Conservation (phyloP, 2,888 invertebrate genomes). For the Xestia ashworthii region DNA sequence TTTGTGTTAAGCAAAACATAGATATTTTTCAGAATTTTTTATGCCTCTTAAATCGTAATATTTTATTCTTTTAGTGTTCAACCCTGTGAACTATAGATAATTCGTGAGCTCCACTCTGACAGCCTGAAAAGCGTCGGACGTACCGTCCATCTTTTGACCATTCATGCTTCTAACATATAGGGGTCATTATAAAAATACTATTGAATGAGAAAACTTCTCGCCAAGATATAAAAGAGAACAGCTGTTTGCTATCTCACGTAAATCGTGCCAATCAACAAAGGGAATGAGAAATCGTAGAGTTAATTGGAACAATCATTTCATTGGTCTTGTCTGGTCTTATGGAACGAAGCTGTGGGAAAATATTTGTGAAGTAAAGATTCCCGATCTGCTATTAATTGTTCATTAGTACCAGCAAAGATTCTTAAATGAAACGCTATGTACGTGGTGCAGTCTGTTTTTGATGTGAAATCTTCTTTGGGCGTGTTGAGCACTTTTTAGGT, state of each 20-base stretch:
- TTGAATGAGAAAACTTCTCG: slow-evolving; percentile 25
- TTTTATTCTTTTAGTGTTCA: neutral
- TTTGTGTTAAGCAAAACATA: neutral
- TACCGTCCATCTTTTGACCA: neutral
- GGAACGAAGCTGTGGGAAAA: neutral
- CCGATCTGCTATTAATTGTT: slow-evolving; percentile 5
- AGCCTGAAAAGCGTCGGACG: neutral
- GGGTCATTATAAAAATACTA: slow-evolving; percentile 33
- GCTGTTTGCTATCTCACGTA: slow-evolving; percentile 42
- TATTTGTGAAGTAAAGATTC: slow-evolving; percentile 5
- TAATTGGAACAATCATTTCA: slow-evolving; percentile 49
- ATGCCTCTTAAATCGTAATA: neutral
- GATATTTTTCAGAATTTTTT: neutral
- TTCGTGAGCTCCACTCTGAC: neutral
- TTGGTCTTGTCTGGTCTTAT: slow-evolving; percentile 30
- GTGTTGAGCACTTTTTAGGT: too few species aligned
- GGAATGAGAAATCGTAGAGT: slow-evolving; percentile 45
- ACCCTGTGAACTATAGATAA: neutral
- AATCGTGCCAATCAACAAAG: slow-evolving; percentile 52
- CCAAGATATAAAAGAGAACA: slow-evolving; percentile 35
- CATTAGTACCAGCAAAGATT: slow-evolving; percentile 5
- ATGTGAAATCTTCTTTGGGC: neutral
- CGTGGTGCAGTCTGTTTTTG: neutral
- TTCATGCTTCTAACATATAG: neutral
- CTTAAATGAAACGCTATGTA: neutral